These are phyloP conservation scores for Noctilio leporinus DNA, from an alignment of 2,113 vertebrate genomes.

Conservation along the genomic window DNA sequence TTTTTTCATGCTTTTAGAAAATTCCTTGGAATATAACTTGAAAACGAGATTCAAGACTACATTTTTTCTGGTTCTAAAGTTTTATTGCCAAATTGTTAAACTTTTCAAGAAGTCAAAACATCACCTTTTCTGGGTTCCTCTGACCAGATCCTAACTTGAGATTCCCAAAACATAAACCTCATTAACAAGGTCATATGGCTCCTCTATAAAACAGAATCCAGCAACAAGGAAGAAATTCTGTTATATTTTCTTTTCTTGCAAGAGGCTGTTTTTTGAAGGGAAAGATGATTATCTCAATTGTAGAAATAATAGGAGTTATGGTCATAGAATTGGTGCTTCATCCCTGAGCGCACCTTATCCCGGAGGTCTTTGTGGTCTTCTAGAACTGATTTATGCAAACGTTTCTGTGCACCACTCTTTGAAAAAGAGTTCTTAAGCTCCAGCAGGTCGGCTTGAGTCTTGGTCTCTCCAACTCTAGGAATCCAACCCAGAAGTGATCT, in stretches of 20 bases:
- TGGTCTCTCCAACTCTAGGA: conserved; percentile 41
- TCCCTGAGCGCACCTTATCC: conserved; percentile 76
- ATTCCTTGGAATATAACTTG: conserved; percentile 21
- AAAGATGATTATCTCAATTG: conserved; percentile 59
- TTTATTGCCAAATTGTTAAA: conserved; percentile 55
- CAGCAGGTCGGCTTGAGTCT: conserved; percentile 55
- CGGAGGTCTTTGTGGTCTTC: conserved; percentile 79
- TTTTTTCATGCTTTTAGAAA: conserved; percentile 34
- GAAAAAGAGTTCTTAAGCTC: conserved; percentile 82
- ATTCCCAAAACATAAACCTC: conserved; percentile 49
- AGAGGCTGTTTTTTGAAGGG: conserved; percentile 44
- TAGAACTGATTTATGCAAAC: conserved; percentile 69
- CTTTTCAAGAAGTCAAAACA: conserved; percentile 37
- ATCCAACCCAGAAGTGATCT: conserved; percentile 35
- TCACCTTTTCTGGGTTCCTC: conserved; percentile 34
- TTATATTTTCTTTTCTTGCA: conserved; percentile 46
- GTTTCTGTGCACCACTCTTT: conserved; percentile 75
- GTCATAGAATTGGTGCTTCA: conserved; percentile 80
- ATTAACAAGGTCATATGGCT: conserved; percentile 25
- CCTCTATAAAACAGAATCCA: conserved; percentile 27
- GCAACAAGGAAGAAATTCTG: neutral
- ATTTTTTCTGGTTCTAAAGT: conserved; percentile 47
- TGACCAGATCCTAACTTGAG: conserved; percentile 51
- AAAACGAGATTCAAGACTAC: conserved; percentile 45
- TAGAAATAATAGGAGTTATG: conserved; percentile 83